Base-by-base conservation (phyloP, 2,113 vertebrate species). In the Rallus limicola region DNA sequence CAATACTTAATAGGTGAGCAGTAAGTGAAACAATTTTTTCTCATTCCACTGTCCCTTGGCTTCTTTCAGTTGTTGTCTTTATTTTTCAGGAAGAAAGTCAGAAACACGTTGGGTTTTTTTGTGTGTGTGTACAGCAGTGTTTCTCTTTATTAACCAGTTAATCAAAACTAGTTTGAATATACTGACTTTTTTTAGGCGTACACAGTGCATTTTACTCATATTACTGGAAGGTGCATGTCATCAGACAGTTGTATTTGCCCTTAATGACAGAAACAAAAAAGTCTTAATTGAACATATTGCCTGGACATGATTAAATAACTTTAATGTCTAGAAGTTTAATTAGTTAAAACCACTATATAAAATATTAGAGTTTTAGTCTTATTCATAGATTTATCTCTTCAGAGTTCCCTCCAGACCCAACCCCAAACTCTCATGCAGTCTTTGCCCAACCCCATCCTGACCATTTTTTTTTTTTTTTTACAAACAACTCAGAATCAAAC, bases 281-380 rank as follows among this genome's bases (percentile, higher is more conserved):
- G 5, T 67, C 40, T 64, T 44, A 31, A 53, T 5, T 78, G 3
- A 74, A 55, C 52, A 13, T 6, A 36, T 56, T 33, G 5, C 5
- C 78, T n/a, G 18, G 36, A 31, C 4, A 6, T 63, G n/a, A 62
- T 63, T n/a, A 16, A 50, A 42, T 64, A 20, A 33, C 59, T 58
- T 26, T 60, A 18, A 34, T 33, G 25, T 11, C 9, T 68, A 21
- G 10, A 59, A 78, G 3, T 89, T 85, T 75, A 58, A 17, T 62
- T 62, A 10, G 3, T 42, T 87, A 82, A 88, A 79, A 60, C 2
- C 2, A 16, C 8, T 21, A 15, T 36, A 5, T 55, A 80, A 80
- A 71, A 52, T 76, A 7, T n/a, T 6, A 0, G 4, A 1, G 0
- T 14, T 68, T 38, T 9, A 21, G 42, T 62, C 10, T 31, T n/a